These are phyloP conservation scores for Hiodon tergisus DNA, from an alignment of 2,113 vertebrate species.

Conservation along the genomic window DNA sequence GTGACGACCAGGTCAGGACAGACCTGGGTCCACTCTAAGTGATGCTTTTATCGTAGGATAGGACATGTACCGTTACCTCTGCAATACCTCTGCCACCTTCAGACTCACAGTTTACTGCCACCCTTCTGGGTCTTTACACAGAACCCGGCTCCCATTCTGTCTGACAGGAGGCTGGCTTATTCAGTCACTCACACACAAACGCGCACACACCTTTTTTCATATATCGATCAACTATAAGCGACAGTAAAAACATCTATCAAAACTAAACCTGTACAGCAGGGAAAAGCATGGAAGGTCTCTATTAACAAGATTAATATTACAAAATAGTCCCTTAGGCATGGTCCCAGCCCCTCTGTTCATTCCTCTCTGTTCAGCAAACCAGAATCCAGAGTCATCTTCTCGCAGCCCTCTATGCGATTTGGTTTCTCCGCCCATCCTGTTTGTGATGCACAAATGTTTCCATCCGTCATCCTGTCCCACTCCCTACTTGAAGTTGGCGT, in stretches of 20 bases:
- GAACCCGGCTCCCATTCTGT: constrained; percentile 43
- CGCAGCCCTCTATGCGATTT: constrained; percentile 21
- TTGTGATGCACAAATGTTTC: background rate
- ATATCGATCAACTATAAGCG: too few species aligned
- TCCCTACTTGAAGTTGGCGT: constrained; percentile 95
- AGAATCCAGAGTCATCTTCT: background rate
- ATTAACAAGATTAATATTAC: constrained; percentile 97
- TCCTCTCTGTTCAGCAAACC: constrained; percentile 33
- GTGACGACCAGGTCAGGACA: too few species aligned
- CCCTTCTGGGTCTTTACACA: constrained; percentile 61
- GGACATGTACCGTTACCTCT: too few species aligned
- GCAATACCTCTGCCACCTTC: too few species aligned
- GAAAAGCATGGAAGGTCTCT: constrained; percentile 47
- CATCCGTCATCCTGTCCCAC: constrained; percentile 24
- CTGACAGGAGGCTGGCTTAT: constrained; percentile 63
- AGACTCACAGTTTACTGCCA: too few species aligned
- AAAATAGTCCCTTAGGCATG: constrained; percentile 97
- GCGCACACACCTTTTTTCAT: too few species aligned
- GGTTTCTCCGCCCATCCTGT: constrained; percentile 21
- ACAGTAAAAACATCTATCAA: constrained; percentile 69
- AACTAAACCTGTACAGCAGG: constrained; percentile 75
- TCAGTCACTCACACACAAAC: constrained; percentile 14
- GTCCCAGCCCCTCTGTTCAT: constrained; percentile 33
- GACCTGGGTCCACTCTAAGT: too few species aligned
- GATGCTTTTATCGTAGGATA: too few species aligned